Percentiles rank a stretch among this genome's conserved stretches.
Evolutionary conservation across 2,888 invertebrate species (phyloP).

Genomic region (Eupithecia tripunctaria): DNA sequence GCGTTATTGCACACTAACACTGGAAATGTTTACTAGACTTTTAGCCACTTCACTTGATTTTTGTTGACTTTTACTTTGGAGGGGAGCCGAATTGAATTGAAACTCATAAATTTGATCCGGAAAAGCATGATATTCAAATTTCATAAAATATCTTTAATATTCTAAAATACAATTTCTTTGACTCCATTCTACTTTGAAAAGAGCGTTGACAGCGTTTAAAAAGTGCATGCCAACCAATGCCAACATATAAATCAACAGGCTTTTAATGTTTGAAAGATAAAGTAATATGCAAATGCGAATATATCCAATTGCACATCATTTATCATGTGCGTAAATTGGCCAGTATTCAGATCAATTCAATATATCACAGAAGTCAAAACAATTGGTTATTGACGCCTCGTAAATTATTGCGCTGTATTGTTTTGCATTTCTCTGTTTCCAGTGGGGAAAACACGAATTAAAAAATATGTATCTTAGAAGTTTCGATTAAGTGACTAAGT

Average conservation of each 20-base stretch:
- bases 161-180: not conserved
- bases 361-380: slow-evolving; percentile 12
- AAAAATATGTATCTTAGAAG: not conserved
- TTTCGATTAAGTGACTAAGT: not conserved
- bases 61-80: not conserved
- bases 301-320: not conserved
- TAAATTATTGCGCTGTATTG: slow-evolving; percentile 5
- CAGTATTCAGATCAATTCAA: not conserved
- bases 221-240: not conserved
- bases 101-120: not conserved
- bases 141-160: not conserved
- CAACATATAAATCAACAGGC: not conserved
- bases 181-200: not conserved
- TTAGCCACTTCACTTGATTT: no score
- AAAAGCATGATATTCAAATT: not conserved
- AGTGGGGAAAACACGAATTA: not conserved
- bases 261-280: not conserved
- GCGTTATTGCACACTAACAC: no score
- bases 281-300: not conserved
- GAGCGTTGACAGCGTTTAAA: not conserved
- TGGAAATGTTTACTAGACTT: no score
- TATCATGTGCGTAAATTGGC: not conserved
- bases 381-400: slow-evolving; percentile 17
- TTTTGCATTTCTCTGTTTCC: not conserved
- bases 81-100: not conserved